These are phyloP conservation scores for Heterotis niloticus DNA, from an alignment of 2,113 vertebrate species.

Conservation along the genomic window DNA sequence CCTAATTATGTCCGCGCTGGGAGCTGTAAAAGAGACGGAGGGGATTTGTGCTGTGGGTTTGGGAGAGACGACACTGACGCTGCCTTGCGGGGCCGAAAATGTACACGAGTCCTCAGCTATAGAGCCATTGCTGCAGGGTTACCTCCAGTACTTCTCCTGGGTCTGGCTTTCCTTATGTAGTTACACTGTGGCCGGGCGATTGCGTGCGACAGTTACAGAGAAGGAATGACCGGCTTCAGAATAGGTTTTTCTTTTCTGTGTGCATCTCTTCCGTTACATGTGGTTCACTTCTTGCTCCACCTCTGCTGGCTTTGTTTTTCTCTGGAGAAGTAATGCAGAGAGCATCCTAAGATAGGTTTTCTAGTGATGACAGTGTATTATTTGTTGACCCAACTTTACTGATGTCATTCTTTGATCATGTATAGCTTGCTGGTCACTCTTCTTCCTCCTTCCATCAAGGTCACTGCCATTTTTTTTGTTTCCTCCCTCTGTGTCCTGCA, in stretches of 20 bases:
- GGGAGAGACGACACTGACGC: not conserved
- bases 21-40: slow-evolving; percentile 15
- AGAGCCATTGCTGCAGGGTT: not conserved
- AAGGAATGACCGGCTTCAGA: not conserved
- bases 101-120: not conserved
- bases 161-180: not conserved
- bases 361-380: no score
- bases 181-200: not conserved
- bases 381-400: no score
- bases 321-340: not conserved
- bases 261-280: not conserved
- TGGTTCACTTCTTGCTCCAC: not conserved
- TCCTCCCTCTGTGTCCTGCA: slow-evolving; percentile 51
- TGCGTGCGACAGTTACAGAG: no score
- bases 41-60: slow-evolving; percentile 27
- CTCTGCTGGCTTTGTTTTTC: not conserved
- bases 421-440: not conserved
- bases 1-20: slow-evolving; percentile 62
- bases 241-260: not conserved
- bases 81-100: not conserved
- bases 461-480: not conserved
- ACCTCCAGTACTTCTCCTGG: not conserved
- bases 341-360: no score
- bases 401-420: no score
- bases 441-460: not conserved